Conservation (phyloP, 2,888 invertebrate species). For the Lomographa bimaculata region DNA sequence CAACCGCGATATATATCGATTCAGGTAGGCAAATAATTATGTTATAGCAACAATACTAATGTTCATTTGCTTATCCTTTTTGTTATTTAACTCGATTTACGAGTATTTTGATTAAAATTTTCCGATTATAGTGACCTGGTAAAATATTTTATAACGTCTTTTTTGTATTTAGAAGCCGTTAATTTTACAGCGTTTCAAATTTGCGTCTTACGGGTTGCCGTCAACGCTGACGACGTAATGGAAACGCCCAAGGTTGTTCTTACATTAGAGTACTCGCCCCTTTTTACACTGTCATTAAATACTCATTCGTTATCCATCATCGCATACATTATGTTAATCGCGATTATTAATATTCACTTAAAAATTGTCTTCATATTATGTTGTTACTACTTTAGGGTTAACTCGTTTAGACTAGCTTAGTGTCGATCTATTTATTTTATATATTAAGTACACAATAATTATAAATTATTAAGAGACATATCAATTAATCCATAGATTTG, state of each 20-base stretch:
- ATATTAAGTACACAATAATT: too few relatives aligned
- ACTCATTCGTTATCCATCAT: slow-evolving; percentile 69
- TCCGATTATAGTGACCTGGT: slow-evolving; percentile 34
- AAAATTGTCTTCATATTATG: slow-evolving; percentile 27
- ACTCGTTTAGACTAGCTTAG: slow-evolving; percentile 22
- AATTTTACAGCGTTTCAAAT: slow-evolving; percentile 53
- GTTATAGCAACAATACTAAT: slow-evolving; percentile 62
- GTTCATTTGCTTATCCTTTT: slow-evolving; percentile 47
- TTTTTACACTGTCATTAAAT: slow-evolving; percentile 69
- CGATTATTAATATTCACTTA: slow-evolving; percentile 37
- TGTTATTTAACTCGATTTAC: slow-evolving; percentile 58
- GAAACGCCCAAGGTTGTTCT: slow-evolving; percentile 62
- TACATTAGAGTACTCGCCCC: slow-evolving; percentile 49
- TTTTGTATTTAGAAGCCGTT: slow-evolving; percentile 46
- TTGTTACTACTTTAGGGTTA: slow-evolving; percentile 16
- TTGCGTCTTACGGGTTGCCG: slow-evolving; percentile 47
- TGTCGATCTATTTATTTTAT: too few relatives aligned
- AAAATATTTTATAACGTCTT: slow-evolving; percentile 45
- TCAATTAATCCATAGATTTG: too few relatives aligned
- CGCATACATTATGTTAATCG: slow-evolving; percentile 50
- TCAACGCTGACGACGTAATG: slow-evolving; percentile 52
- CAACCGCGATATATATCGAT: slow-evolving; percentile 68
- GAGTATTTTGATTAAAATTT: slow-evolving; percentile 44
- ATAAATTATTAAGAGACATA: too few relatives aligned
- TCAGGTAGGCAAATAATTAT: slow-evolving; percentile 79